A percentile compares a stretch with the other conserved stretches of the same genome.
These are phyloP conservation scores for Otus scops DNA, from an alignment of 2,797 vertebrate species.

Conservation along the genomic window DNA sequence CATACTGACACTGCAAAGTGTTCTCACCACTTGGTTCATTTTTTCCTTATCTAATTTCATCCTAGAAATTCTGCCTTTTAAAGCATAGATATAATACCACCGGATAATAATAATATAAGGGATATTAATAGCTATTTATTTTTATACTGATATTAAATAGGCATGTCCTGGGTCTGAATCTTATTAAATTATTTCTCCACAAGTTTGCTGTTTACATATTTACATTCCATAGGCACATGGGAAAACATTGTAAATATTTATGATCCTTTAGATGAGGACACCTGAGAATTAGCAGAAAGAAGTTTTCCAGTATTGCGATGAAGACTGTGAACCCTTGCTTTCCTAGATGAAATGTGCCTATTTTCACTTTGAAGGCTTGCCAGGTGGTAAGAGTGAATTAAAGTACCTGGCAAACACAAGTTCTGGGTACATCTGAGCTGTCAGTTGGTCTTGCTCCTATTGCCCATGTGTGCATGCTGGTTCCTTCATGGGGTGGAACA, in stretches of 20 bases:
- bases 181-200: background rate
- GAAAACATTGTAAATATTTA: background rate
- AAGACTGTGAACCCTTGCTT: background rate
- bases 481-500: background rate
- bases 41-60: background rate
- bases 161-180: background rate
- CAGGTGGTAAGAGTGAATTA: background rate
- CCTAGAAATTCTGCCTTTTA: background rate
- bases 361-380: background rate
- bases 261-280: background rate
- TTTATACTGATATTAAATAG: background rate
- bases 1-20: background rate
- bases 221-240: background rate
- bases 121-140: background rate
- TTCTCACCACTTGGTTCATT: background rate
- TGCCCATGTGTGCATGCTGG: background rate
- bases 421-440: background rate
- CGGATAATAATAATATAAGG: background rate
- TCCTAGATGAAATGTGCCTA: background rate
- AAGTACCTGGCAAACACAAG: background rate
- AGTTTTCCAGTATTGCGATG: background rate
- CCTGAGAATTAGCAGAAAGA: background rate
- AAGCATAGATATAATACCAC: background rate
- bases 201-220: background rate
- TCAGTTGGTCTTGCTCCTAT: background rate